Evolutionary conservation across 1,140 invertebrate species (phyloP).

Genomic region (Apis dorsata): DNA sequence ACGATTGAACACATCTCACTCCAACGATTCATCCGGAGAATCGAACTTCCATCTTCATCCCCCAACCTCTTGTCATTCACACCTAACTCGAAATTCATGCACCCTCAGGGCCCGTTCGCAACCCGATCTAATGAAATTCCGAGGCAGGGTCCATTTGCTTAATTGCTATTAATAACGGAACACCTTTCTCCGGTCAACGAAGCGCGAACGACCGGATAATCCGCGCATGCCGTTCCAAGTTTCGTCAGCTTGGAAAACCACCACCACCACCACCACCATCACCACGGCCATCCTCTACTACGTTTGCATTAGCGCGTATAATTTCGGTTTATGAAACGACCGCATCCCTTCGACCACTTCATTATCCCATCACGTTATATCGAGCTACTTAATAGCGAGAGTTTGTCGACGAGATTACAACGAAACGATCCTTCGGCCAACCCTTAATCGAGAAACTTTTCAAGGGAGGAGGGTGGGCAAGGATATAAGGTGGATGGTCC

Average conservation of each 20-base stretch:
- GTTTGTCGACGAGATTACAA: conserved; percentile 65
- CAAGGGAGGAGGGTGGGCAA: too few species aligned
- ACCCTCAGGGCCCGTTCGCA: neutral
- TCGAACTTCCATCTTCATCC: neutral
- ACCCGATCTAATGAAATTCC: conserved; percentile 30
- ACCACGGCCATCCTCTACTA: neutral
- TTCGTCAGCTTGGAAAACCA: neutral
- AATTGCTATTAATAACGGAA: conserved; percentile 42
- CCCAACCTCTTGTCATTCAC: conserved; percentile 18
- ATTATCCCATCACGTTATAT: conserved; percentile 57
- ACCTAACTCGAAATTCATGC: conserved; percentile 14
- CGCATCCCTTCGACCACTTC: conserved; percentile 57
- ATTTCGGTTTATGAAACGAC: conserved; percentile 49
- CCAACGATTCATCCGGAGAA: neutral
- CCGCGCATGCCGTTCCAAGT: conserved; percentile 17
- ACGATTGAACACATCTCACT: neutral
- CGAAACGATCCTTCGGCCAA: conserved; percentile 35
- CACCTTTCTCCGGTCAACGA: conserved; percentile 31
- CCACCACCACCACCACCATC: neutral
- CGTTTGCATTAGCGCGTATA: conserved; percentile 39
- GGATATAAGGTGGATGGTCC: neutral
- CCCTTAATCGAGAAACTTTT: conserved; percentile 69
- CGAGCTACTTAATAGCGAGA: conserved; percentile 62
- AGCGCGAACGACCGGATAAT: conserved; percentile 22
- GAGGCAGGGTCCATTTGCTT: conserved; percentile 23